A percentile compares a stretch with the other conserved stretches of the same genome.
Evolutionary conservation across 2,113 vertebrate genomes (phyloP).

Genomic region (Cettia cetti): DNA sequence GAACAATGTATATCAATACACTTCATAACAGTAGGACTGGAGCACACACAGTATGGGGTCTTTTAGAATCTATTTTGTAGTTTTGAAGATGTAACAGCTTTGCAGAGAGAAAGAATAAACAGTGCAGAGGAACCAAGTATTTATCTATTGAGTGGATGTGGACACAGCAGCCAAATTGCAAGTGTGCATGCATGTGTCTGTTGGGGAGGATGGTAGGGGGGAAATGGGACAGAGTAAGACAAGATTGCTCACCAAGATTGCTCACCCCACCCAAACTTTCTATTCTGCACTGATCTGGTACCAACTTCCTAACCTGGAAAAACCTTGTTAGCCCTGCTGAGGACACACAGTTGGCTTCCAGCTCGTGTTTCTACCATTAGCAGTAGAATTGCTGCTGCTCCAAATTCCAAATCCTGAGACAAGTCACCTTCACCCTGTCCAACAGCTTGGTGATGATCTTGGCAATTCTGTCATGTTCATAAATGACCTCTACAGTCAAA

Average conservation of each 20-base stretch:
- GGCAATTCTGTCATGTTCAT: neutral
- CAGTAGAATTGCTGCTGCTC: neutral
- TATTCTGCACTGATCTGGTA: neutral
- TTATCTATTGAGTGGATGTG: neutral
- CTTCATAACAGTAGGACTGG: neutral
- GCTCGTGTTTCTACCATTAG: rapidly evolving
- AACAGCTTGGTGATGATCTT: neutral
- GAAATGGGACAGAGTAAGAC: neutral
- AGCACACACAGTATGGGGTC: neutral
- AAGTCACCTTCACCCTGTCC: neutral
- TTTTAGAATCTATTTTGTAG: neutral
- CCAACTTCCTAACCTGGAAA: neutral
- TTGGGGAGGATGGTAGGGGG: rapidly evolving
- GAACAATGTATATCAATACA: neutral
- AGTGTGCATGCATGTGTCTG: neutral
- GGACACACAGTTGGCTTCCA: neutral
- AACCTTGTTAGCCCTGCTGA: neutral
- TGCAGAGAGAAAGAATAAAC: neutral
- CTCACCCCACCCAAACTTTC: rapidly evolving
- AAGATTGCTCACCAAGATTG: neutral
- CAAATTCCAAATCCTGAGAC: neutral
- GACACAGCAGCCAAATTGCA: neutral
- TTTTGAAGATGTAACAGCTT: neutral
- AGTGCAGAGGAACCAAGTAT: neutral
- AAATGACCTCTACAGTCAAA: neutral